Percentiles rank a stretch among this genome's conserved stretches.
Conservation (phyloP, 2,113 vertebrate genomes). For the Gobius niger region DNA sequence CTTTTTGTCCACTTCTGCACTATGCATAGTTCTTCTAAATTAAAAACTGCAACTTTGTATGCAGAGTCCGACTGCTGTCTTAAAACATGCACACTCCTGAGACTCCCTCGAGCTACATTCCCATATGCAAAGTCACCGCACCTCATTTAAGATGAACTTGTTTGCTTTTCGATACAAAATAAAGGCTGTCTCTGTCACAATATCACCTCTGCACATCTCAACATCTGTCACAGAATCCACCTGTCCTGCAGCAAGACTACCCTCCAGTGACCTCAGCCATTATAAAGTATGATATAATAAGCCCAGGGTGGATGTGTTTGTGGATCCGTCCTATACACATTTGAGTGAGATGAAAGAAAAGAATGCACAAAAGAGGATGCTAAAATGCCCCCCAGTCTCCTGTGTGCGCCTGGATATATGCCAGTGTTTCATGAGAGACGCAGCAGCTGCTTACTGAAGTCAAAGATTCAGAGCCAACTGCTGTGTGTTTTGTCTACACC, state of each 20-base stretch:
- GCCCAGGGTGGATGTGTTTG: constrained; percentile 20
- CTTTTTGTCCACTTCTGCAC: constrained; percentile 6
- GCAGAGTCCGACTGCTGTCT: neutral
- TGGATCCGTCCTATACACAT: constrained; percentile 33
- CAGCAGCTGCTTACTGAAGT: constrained; percentile 52
- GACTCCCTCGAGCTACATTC: constrained; percentile 20
- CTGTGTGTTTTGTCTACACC: constrained; percentile 35
- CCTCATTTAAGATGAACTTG: constrained; percentile 30
- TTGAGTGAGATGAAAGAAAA: constrained; percentile 40
- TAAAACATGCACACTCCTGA: constrained; percentile 24
- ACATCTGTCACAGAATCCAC: constrained; percentile 11
- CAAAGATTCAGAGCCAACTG: constrained; percentile 52
- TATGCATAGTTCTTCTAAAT: neutral
- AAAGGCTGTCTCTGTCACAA: neutral
- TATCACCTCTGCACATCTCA: constrained; percentile 11
- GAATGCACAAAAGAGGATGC: constrained; percentile 23
- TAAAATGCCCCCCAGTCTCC: constrained; percentile 28
- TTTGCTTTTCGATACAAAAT: neutral
- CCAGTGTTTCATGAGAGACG: constrained; percentile 40
- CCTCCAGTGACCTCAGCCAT: constrained; percentile 8
- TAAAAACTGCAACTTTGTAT: neutral
- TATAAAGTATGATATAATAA: constrained; percentile 14
- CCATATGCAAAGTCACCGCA: constrained; percentile 20
- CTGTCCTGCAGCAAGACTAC: constrained; percentile 9
- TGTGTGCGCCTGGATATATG: constrained; percentile 29